Percentiles rank a stretch among this genome's conserved stretches.
phyloP scores from a whole-genome alignment of 2,888 invertebrate species.

The Polyploca ridens region DNA sequence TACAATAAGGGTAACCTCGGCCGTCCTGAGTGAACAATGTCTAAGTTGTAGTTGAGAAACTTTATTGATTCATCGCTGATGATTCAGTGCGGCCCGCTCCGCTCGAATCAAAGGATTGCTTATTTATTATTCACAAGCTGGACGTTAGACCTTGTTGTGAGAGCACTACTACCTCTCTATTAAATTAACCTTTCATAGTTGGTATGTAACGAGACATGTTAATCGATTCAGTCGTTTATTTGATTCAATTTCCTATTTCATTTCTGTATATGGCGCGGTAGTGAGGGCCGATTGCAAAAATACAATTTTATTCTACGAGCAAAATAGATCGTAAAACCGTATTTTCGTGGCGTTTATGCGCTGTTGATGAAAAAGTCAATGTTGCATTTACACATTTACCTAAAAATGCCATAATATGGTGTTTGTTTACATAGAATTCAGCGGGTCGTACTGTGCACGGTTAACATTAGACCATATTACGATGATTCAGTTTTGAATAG shows the following conservation, averaged over 20 bases:
- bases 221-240: slow-evolving; percentile 33
- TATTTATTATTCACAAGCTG: slow-evolving; percentile 39
- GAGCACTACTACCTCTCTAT: slow-evolving; percentile 28
- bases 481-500: slow-evolving; percentile 3
- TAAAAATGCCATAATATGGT: slow-evolving; percentile 9
- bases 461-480: neutral
- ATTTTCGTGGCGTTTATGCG: slow-evolving; percentile 15
- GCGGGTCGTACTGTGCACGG: neutral
- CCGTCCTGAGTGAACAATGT: slow-evolving; percentile 19
- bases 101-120: slow-evolving; percentile 25
- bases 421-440: slow-evolving; percentile 1
- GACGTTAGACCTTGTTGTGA: slow-evolving; percentile 21
- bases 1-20: slow-evolving; percentile 14
- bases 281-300: slow-evolving; percentile 11
- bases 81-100: slow-evolving; percentile 25
- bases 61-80: slow-evolving; percentile 31
- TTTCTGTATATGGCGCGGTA: slow-evolving; percentile 17
- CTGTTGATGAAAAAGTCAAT: slow-evolving; percentile 18
- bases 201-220: slow-evolving; percentile 38
- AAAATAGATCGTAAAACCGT: slow-evolving; percentile 17
- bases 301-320: slow-evolving; percentile 18
- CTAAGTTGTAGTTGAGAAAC: slow-evolving; percentile 24
- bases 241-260: slow-evolving; percentile 30
- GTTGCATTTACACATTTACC: slow-evolving; percentile 14
- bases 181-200: slow-evolving; percentile 35